These are phyloP conservation scores for Trogon melanurus DNA, from an alignment of 2,113 vertebrate species.

Conservation along the genomic window DNA sequence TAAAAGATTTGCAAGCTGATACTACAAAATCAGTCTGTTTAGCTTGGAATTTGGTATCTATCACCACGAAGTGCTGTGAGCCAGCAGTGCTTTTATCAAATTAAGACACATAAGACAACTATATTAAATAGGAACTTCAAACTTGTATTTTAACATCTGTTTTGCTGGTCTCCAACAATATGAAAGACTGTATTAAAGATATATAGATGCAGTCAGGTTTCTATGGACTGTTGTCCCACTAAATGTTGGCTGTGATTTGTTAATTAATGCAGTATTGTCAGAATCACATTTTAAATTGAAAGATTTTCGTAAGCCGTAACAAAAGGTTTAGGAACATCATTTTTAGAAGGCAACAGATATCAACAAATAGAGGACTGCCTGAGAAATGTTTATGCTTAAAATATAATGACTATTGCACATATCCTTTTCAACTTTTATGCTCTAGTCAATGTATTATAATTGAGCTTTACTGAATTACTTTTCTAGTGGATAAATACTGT, in stretches of 20 bases:
- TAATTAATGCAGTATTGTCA: neutral
- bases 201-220: neutral
- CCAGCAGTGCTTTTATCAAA: neutral
- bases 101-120: neutral
- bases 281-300: neutral
- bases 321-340: neutral
- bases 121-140: neutral
- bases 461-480: slow-evolving; percentile 53
- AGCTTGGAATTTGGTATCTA: neutral
- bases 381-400: slow-evolving; percentile 35
- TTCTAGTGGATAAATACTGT: slow-evolving; percentile 62
- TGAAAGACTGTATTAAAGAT: neutral
- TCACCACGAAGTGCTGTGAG: neutral
- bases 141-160: neutral
- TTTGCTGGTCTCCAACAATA: neutral
- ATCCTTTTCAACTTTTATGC: neutral
- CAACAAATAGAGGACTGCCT: neutral
- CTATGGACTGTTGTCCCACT: neutral
- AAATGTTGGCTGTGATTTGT: neutral
- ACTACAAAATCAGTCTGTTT: neutral
- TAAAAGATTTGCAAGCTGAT: neutral
- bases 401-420: neutral
- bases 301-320: neutral
- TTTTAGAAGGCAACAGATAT: neutral
- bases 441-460: slow-evolving; percentile 46